phyloP scores from a whole-genome alignment of 2,888 invertebrate species.

The Athrips mouffetella region DNA sequence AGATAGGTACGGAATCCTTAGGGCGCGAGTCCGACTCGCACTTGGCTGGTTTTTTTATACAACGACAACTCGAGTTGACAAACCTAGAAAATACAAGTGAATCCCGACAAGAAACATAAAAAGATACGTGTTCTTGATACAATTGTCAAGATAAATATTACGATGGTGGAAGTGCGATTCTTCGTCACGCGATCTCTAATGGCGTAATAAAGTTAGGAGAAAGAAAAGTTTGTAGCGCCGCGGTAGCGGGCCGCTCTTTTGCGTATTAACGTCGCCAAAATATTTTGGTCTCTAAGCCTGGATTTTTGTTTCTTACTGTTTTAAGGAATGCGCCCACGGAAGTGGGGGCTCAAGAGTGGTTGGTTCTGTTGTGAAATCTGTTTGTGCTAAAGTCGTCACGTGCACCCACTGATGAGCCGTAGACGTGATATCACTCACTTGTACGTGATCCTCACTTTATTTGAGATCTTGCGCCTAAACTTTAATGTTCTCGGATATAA shows the following conservation, averaged over 20 bases:
- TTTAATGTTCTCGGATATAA: conserved; percentile 32
- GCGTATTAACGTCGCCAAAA: conserved; percentile 65
- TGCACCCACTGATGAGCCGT: conserved; percentile 74
- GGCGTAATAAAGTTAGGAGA: conserved; percentile 71
- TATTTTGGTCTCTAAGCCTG: conserved; percentile 40
- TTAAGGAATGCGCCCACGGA: conserved; percentile 22
- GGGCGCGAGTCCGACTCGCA: too few species aligned
- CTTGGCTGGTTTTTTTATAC: too few species aligned
- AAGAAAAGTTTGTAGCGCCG: conserved; percentile 65
- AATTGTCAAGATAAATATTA: conserved; percentile 62
- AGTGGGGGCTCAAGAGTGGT: conserved; percentile 39
- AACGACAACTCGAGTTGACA: too few species aligned
- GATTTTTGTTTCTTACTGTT: conserved; percentile 36
- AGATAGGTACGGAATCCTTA: too few species aligned
- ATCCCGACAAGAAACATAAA: conserved; percentile 32
- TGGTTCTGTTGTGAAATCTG: conserved; percentile 72
- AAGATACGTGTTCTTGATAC: conserved; percentile 50
- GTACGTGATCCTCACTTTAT: conserved; percentile 72
- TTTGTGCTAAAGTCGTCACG: conserved; percentile 77
- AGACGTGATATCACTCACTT: conserved; percentile 76
- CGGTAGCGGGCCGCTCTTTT: conserved; percentile 59
- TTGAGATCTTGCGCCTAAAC: conserved; percentile 54
- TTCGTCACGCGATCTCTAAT: conserved; percentile 73
- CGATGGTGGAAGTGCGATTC: conserved; percentile 57
- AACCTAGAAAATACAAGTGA: conserved; percentile 12